These are phyloP conservation scores for Gymnoscelis rufifasciata DNA, from an alignment of 2,888 invertebrate species.

Conservation along the genomic window DNA sequence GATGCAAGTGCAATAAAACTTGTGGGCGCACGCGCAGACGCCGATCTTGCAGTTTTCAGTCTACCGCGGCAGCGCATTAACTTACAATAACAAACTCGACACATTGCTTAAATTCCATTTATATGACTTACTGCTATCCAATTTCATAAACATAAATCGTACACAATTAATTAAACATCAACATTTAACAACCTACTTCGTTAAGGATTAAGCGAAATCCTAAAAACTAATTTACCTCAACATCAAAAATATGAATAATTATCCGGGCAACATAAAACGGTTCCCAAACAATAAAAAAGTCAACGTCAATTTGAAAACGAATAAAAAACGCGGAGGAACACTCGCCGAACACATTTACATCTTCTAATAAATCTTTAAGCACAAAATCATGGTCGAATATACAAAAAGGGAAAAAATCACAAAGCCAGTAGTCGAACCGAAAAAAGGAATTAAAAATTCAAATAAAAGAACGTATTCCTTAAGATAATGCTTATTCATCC, in stretches of 20 bases:
- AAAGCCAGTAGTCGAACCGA: constrained; percentile 64
- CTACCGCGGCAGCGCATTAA: constrained; percentile 44
- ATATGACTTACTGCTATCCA: constrained; percentile 23
- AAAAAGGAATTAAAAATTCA: constrained; percentile 76
- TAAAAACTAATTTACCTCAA: constrained; percentile 30
- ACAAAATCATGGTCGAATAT: constrained; percentile 51
- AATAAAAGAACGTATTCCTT: constrained; percentile 75
- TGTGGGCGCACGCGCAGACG: no score
- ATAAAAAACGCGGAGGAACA: constrained; percentile 42
- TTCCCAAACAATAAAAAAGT: constrained; percentile 40
- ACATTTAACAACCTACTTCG: constrained; percentile 10
- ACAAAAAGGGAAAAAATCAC: constrained; percentile 56
- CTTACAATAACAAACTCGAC: constrained; percentile 56
- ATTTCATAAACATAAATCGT: constrained; percentile 22
- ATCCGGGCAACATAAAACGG: constrained; percentile 38
- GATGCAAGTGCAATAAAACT: constrained; percentile 6
- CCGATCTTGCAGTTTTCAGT: constrained; percentile 43
- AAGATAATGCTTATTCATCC: constrained; percentile 79
- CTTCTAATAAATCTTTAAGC: constrained; percentile 64
- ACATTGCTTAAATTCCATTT: constrained; percentile 53
- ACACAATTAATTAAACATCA: constrained; percentile 3
- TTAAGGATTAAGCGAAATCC: constrained; percentile 16
- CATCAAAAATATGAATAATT: constrained; percentile 39
- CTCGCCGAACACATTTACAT: constrained; percentile 59
- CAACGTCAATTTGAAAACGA: constrained; percentile 41